A percentile compares a stretch with the other conserved stretches of the same genome.
Evolutionary conservation across 92 coral and sea anemone genomes (phyloP).

Genomic region (Phymanthus crucifer): DNA sequence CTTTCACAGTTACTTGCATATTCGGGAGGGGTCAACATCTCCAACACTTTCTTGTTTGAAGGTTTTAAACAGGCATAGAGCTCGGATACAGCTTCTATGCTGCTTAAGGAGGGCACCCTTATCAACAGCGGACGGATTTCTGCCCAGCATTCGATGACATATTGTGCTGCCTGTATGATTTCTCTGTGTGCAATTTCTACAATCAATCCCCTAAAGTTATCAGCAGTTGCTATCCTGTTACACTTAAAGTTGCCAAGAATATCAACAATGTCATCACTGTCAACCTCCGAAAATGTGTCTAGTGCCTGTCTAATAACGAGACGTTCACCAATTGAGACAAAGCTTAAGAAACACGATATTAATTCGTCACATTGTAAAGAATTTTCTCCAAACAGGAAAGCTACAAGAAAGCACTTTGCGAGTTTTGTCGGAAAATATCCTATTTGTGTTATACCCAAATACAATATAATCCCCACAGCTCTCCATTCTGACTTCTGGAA

Average conservation of each 20-base stretch:
- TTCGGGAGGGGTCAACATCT: conserved; percentile 7
- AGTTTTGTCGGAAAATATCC: conserved; percentile 8
- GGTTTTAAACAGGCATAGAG: background rate
- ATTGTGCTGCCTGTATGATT: conserved; percentile 7
- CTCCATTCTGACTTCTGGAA: conserved; percentile 8
- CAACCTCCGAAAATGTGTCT: background rate
- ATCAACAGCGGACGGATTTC: background rate
- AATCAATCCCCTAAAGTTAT: background rate
- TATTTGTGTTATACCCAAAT: background rate
- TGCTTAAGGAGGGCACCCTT: background rate
- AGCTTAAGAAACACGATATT: conserved; percentile 9
- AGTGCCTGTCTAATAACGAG: background rate
- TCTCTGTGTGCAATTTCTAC: conserved; percentile 6
- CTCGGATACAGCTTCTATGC: conserved; percentile 1
- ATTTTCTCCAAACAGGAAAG: conserved; percentile 9
- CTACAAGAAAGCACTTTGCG: conserved; percentile 1
- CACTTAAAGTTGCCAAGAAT: background rate
- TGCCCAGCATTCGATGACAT: conserved; percentile 10
- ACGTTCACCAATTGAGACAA: conserved; percentile 6
- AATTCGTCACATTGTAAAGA: background rate
- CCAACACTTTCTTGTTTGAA: conserved; percentile 1
- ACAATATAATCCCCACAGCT: conserved; percentile 4
- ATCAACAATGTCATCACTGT: background rate
- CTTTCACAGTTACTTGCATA: background rate
- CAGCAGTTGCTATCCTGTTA: background rate